Evolutionary conservation across 1,140 invertebrate species (phyloP).

Genomic region (Chrysomallon squamiferum): DNA sequence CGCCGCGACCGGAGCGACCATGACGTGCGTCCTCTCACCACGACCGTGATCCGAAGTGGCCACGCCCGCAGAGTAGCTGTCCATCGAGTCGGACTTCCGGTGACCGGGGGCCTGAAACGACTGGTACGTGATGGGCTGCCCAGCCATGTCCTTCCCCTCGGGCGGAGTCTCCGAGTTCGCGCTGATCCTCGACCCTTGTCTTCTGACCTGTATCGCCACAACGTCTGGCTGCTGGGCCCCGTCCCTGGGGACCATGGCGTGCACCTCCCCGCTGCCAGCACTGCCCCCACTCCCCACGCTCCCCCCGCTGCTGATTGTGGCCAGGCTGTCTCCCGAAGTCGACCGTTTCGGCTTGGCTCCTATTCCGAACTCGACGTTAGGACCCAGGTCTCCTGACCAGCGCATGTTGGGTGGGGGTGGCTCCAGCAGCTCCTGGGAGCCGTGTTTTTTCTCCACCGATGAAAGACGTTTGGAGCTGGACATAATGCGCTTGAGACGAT

Average conservation of each 20-base stretch:
- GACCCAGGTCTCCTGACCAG: constrained; percentile 47
- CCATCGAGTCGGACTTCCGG: constrained; percentile 41
- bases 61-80: constrained; percentile 26
- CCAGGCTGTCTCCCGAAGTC: constrained; percentile 55
- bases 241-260: constrained; percentile 11
- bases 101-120: constrained; percentile 69
- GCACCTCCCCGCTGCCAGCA: constrained; percentile 31
- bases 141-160: constrained; percentile 31
- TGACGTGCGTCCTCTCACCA: background rate
- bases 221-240: constrained; percentile 56
- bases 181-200: constrained; percentile 20
- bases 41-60: constrained; percentile 9
- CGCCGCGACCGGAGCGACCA: constrained; percentile 76
- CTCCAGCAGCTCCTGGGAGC: constrained; percentile 39
- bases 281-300: constrained; percentile 31
- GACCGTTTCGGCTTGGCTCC: constrained; percentile 46
- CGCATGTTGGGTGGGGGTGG: constrained; percentile 37
- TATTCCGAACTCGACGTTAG: background rate
- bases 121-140: constrained; percentile 72
- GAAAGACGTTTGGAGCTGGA: constrained; percentile 49
- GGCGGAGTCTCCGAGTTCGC: constrained; percentile 30
- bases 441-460: constrained; percentile 33
- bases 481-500: constrained; percentile 90
- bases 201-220: constrained; percentile 64
- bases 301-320: constrained; percentile 38